A percentile compares a stretch with the other conserved stretches of the same genome.
Evolutionary conservation across 2,113 vertebrate genomes (phyloP).

Genomic region (Cygnus atratus): DNA sequence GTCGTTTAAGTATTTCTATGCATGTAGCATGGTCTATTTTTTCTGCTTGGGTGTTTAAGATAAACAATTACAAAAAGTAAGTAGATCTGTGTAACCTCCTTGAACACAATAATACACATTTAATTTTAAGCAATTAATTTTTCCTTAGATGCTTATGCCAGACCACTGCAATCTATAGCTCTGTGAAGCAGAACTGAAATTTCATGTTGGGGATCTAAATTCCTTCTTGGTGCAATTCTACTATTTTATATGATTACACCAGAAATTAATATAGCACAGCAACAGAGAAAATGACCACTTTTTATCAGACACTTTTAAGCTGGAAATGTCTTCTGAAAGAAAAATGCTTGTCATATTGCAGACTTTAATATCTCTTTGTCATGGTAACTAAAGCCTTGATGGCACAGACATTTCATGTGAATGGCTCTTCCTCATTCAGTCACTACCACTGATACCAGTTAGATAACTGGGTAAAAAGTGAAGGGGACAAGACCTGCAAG

Average conservation of each 20-base stretch:
- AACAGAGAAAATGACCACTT: background rate
- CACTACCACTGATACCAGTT: background rate
- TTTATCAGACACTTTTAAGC: background rate
- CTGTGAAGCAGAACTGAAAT: slow-evolving; percentile 29
- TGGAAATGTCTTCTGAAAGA: background rate
- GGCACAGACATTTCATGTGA: background rate
- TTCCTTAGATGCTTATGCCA: background rate
- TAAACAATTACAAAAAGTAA: slow-evolving; percentile 61
- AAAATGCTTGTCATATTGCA: background rate
- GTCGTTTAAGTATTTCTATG: slow-evolving; percentile 48
- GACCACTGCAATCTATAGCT: slow-evolving; percentile 34
- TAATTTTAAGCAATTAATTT: slow-evolving; percentile 45
- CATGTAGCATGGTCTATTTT: slow-evolving; percentile 13
- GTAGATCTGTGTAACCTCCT: background rate
- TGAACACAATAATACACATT: slow-evolving; percentile 44
- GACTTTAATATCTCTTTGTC: background rate
- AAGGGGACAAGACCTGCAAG: background rate
- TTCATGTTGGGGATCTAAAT: background rate
- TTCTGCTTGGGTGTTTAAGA: slow-evolving; percentile 49
- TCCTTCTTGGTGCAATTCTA: background rate
- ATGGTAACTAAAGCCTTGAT: background rate
- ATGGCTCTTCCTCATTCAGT: background rate
- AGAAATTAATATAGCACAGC: background rate
- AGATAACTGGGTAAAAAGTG: background rate
- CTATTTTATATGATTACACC: background rate